A percentile compares a stretch with the other conserved stretches of the same genome.
These are phyloP conservation scores for Eulemur mongoz DNA, from an alignment of 2,797 vertebrate species.

Conservation along the genomic window DNA sequence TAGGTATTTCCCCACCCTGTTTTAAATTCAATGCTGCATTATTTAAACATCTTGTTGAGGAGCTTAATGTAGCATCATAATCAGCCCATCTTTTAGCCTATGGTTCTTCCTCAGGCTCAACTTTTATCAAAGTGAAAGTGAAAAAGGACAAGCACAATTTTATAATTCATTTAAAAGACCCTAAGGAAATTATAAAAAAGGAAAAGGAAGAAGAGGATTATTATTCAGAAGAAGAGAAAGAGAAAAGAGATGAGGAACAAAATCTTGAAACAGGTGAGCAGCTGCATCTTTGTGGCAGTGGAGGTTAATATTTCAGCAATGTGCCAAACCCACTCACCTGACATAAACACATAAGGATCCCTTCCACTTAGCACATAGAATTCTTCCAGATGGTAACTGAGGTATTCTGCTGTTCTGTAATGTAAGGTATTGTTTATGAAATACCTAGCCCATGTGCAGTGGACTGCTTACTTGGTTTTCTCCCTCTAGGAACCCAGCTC, in stretches of 20 bases:
- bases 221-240: conserved; percentile 36
- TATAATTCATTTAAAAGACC: conserved; percentile 90
- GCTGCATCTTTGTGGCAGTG: too few species aligned
- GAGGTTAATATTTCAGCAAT: too few species aligned
- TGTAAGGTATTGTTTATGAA: background rate
- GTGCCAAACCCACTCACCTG: too few species aligned
- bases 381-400: background rate
- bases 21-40: background rate
- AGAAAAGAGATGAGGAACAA: background rate
- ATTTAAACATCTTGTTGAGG: background rate
- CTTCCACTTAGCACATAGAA: background rate
- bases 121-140: conserved; percentile 89
- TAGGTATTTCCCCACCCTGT: background rate
- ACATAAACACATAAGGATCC: background rate
- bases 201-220: conserved; percentile 40
- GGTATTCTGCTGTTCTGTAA: background rate
- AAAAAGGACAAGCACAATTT: conserved; percentile 94
- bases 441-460: background rate
- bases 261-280: conserved; percentile 17
- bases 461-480: background rate
- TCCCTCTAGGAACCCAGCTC: background rate
- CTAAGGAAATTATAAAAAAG: conserved; percentile 73
- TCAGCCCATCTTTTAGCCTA: background rate
- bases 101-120: conserved; percentile 85
- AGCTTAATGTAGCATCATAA: rapidly evolving